Conservation (phyloP, 2,888 invertebrate species). For the Campopleginae sp. region DNA sequence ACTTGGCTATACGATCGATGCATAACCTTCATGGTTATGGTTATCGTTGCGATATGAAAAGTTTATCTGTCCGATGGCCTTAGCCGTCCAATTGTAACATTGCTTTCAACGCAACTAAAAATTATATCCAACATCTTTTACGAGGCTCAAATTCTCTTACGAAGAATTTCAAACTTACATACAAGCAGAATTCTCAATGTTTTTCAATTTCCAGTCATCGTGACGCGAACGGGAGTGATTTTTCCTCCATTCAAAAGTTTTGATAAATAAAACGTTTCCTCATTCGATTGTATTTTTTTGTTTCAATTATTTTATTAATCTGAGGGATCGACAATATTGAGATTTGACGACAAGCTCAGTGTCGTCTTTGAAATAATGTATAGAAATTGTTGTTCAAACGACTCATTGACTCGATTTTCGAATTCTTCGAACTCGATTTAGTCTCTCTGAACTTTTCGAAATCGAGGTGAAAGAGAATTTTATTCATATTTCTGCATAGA, state of each 20-base stretch:
- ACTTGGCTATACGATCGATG: background rate
- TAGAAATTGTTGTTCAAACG: too few species aligned
- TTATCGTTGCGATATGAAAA: background rate
- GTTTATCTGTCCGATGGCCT: background rate
- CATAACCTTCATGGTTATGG: background rate
- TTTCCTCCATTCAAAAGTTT: background rate
- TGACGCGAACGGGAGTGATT: background rate
- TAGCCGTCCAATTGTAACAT: background rate
- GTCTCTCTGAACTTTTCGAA: background rate
- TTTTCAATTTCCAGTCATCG: background rate
- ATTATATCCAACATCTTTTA: too few species aligned
- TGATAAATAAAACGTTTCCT: too few species aligned
- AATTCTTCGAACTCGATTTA: background rate
- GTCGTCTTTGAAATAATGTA: too few species aligned
- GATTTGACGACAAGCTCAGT: too few species aligned
- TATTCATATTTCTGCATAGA: background rate
- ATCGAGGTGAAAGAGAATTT: background rate
- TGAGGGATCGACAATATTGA: too few species aligned
- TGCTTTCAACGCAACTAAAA: background rate
- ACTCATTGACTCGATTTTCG: too few species aligned
- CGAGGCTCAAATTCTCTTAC: too few species aligned
- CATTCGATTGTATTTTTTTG: too few species aligned
- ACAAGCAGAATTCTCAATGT: background rate
- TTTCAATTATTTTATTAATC: too few species aligned
- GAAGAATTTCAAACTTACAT: background rate